phyloP scores from a whole-genome alignment of 1,140 invertebrate species.

The Neotoxoptera formosana region DNA sequence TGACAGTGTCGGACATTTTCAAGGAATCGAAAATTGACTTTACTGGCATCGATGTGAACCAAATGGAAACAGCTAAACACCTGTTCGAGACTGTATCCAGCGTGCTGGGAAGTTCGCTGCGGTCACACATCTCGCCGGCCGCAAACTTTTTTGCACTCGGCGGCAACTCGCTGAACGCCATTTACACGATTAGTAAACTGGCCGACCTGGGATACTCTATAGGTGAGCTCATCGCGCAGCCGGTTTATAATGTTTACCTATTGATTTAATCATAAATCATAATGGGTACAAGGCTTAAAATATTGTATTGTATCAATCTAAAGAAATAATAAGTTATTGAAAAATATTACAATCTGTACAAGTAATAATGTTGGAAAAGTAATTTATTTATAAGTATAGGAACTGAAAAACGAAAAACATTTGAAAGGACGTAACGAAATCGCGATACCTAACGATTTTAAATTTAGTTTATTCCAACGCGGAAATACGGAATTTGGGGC shows the following conservation, averaged over 20 bases:
- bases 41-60: slow-evolving; percentile 68
- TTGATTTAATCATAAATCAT: not conserved
- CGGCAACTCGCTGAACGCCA: slow-evolving; percentile 86
- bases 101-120: slow-evolving; percentile 71
- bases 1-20: not conserved
- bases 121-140: slow-evolving; percentile 67
- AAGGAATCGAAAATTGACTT: slow-evolving; percentile 68
- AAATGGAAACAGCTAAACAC: slow-evolving; percentile 71
- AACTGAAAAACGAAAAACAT: not conserved
- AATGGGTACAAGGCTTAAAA: not conserved
- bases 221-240: slow-evolving; percentile 64
- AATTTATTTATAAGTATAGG: not conserved
- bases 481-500: too few relatives aligned
- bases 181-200: slow-evolving; percentile 79
- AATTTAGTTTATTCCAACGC: too few relatives aligned
- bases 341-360: not conserved
- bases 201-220: slow-evolving; percentile 80
- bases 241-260: not conserved
- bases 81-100: slow-evolving; percentile 77
- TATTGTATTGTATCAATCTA: not conserved
- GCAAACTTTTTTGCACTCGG: slow-evolving; percentile 85
- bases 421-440: not conserved
- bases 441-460: too few relatives aligned
- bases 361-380: not conserved
- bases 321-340: too few relatives aligned